Evolutionary conservation across 2,113 vertebrate genomes (phyloP).

Genomic region (Ctenodactylus gundi): DNA sequence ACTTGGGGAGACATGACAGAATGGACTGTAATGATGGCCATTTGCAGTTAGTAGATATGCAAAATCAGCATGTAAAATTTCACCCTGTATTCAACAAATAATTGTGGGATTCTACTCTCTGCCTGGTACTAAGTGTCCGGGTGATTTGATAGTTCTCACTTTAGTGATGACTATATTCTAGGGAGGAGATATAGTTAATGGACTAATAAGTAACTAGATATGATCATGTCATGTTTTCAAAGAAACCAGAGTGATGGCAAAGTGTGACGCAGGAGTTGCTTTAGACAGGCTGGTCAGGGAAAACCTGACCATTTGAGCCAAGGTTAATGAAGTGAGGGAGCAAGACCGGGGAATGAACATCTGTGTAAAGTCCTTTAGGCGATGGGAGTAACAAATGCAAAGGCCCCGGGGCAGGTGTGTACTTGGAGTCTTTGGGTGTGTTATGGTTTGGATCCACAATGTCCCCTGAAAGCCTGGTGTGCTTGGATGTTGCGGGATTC

Average conservation of each 20-base stretch:
- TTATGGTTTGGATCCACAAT: background rate
- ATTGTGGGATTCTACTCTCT: background rate
- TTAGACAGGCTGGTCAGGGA: background rate
- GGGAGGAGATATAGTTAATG: background rate
- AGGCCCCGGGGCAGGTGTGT: background rate
- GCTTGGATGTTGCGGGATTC: too few species aligned
- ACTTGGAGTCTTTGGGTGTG: background rate
- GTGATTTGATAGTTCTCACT: background rate
- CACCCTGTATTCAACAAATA: background rate
- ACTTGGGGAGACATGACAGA: too few species aligned
- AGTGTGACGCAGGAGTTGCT: background rate
- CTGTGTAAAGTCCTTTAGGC: background rate
- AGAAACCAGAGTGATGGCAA: background rate
- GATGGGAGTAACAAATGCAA: background rate
- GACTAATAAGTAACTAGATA: background rate
- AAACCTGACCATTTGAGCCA: background rate
- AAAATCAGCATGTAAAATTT: background rate
- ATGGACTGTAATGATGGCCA: background rate
- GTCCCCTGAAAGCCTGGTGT: too few species aligned
- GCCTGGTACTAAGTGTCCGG: background rate
- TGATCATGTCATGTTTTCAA: background rate
- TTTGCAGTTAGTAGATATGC: background rate
- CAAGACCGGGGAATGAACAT: background rate
- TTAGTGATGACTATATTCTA: background rate
- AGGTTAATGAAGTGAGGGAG: background rate